Percentiles rank a stretch among this genome's conserved stretches.
These are phyloP conservation scores for Calonectris borealis DNA, from an alignment of 2,113 vertebrate species.

Conservation along the genomic window DNA sequence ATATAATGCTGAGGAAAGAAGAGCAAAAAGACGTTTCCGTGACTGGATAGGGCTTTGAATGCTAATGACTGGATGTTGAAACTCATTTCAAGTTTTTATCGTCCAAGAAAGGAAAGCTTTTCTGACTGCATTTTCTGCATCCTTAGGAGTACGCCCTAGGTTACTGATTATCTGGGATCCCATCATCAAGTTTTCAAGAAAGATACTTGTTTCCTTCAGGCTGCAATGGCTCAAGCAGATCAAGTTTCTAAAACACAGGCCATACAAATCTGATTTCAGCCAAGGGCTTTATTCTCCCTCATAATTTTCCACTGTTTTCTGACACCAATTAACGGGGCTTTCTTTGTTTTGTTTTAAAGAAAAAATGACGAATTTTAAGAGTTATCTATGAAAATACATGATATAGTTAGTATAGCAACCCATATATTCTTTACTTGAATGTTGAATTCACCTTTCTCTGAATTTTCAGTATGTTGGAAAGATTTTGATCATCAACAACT, in stretches of 20 bases:
- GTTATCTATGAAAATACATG: background rate
- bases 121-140: background rate
- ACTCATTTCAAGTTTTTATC: background rate
- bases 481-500: background rate
- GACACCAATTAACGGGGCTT: background rate
- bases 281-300: background rate
- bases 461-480: background rate
- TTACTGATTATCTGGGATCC: constrained; percentile 12
- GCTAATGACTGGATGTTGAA: background rate
- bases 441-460: background rate
- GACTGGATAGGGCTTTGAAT: background rate
- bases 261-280: background rate
- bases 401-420: background rate
- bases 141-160: background rate
- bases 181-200: constrained; percentile 8
- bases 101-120: background rate
- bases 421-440: background rate
- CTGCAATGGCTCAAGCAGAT: background rate
- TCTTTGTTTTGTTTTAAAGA: background rate
- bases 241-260: background rate
- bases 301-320: background rate
- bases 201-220: constrained; percentile 5
- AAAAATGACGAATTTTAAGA: background rate
- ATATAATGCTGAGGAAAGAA: accelerated
- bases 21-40: background rate